Base-by-base conservation (phyloP, 2,113 vertebrate genomes). In the Struthio camelus region DNA sequence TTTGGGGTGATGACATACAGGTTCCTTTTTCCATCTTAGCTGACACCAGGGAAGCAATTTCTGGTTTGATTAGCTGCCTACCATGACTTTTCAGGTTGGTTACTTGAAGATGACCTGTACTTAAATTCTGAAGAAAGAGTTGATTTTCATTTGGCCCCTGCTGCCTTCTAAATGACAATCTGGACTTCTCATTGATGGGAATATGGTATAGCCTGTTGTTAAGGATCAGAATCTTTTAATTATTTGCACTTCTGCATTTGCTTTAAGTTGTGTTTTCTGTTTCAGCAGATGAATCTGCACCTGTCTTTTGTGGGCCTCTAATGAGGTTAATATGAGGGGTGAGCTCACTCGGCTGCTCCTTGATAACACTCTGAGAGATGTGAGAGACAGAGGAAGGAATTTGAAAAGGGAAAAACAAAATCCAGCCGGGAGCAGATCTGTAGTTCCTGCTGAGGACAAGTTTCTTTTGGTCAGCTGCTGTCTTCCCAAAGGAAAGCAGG, bases 81-180 rank as follows among this genome's bases (percentile, higher is more conserved):
- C 82, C 85, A 24, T 92, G 90, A 94, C 96, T 94, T 70, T 94
- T 90, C 80, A 91, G 58, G 51, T 67, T 69, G 65, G 83, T 70
- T 96, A 85, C 95, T 90, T 95, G 88, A 94, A 67, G 89, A 85
- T 90, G 87, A 95, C 95, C 96, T 96, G 80, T 97, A 84, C 87
- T 96, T 95, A 95, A 95, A 96, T 75, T 95, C 93, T 87, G 93
- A 97, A 81, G 91, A 97, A 95, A 96, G 91, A 98, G 75, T 28
- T 93, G 88, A 94, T 96, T 96, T 97, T 96, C 87, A 96, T 78
- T 94, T 93, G 90, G 69, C 85, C 53, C 92, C 92, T 50, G n/a
- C 90, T 97, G 91, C 93, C 93, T 97, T 94, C 70, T 91, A 87
- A 95, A 89, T 73, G 88, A 66, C 53, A 40, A 77, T 93, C 66